Conservation (phyloP, 2,113 vertebrate species). For the Entelurus aequoreus region DNA sequence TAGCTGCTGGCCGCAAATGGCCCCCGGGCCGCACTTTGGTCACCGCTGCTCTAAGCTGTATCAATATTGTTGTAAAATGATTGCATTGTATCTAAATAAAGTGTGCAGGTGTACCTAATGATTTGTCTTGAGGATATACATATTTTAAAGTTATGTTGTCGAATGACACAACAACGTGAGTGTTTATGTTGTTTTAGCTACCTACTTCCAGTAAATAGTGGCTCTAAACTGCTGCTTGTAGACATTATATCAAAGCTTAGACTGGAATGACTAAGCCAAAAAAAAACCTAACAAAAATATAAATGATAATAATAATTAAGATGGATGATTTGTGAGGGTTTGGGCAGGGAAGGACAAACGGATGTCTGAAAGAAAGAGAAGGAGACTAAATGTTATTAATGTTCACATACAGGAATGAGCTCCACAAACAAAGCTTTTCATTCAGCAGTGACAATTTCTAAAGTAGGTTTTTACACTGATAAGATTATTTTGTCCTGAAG, state of each 20-base stretch:
- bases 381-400: slow-evolving; percentile 23
- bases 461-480: slow-evolving; percentile 58
- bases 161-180: background rate
- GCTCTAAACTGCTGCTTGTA: slow-evolving; percentile 9
- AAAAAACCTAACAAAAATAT: background rate
- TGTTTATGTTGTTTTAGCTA: background rate
- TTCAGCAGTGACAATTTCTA: slow-evolving; percentile 56
- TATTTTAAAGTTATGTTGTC: background rate
- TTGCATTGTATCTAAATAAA: too few relatives aligned
- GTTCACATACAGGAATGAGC: slow-evolving; percentile 5
- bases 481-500: slow-evolving; percentile 65
- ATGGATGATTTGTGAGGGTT: slow-evolving; percentile 49
- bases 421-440: slow-evolving; percentile 52
- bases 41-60: too few relatives aligned
- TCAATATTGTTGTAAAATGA: too few relatives aligned
- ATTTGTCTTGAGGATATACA: too few relatives aligned
- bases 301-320: background rate
- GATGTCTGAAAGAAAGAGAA: slow-evolving; percentile 33
- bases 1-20: too few relatives aligned
- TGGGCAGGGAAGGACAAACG: slow-evolving; percentile 42
- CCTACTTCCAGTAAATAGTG: slow-evolving; percentile 17
- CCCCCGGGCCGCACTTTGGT: too few relatives aligned
- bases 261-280: slow-evolving; percentile 41
- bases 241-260: slow-evolving; percentile 13
- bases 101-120: too few relatives aligned